Conservation (phyloP, 1,140 invertebrate genomes). For the Nasonia vitripennis region DNA sequence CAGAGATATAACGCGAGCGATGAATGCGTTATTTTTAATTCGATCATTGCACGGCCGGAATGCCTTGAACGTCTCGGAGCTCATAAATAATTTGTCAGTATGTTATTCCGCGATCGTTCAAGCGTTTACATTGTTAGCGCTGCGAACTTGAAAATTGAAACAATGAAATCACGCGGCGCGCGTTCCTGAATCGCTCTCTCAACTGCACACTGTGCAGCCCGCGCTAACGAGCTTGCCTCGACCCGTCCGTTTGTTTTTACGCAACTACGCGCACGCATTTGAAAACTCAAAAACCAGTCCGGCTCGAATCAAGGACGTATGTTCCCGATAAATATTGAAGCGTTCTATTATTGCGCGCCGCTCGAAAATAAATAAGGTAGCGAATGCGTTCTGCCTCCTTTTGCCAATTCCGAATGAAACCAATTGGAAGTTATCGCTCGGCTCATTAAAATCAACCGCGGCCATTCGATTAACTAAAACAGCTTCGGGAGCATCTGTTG, state of each 20-base stretch:
- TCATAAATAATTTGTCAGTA: constrained; percentile 49
- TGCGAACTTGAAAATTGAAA: constrained; percentile 37
- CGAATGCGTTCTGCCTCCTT: too few species aligned
- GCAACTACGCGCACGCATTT: background rate
- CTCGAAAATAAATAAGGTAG: too few species aligned
- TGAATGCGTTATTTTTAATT: constrained; percentile 46
- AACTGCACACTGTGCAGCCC: too few species aligned
- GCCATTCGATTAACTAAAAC: too few species aligned
- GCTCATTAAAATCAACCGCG: too few species aligned
- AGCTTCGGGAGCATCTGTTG: too few species aligned
- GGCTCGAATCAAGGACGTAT: too few species aligned
- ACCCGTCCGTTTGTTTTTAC: background rate
- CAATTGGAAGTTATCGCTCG: too few species aligned
- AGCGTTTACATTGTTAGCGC: constrained; percentile 30
- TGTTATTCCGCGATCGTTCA: background rate
- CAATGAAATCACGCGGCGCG: constrained; percentile 22
- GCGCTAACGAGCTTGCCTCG: background rate
- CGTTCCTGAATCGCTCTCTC: too few species aligned
- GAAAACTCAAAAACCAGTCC: background rate
- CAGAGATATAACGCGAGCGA: background rate
- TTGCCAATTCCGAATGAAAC: too few species aligned
- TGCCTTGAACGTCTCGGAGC: constrained; percentile 20
- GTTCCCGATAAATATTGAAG: too few species aligned
- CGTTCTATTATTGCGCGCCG: too few species aligned
- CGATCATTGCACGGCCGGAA: constrained; percentile 13